These are phyloP conservation scores for Proisotoma minuta DNA, from an alignment of 2,888 invertebrate species.

Conservation along the genomic window DNA sequence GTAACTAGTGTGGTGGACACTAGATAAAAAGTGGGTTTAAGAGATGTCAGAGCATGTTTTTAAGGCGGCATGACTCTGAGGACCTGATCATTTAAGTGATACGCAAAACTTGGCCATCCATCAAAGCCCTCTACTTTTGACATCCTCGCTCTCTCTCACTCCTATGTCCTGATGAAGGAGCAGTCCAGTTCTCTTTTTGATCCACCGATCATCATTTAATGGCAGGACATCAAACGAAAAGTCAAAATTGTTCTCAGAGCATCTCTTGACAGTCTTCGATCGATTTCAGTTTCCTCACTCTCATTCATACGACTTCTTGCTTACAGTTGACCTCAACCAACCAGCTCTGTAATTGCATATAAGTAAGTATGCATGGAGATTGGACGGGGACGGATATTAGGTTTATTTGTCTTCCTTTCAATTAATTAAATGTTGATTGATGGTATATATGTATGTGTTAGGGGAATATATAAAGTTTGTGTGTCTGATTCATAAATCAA, in stretches of 20 bases:
- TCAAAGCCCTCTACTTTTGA: constrained; percentile 47
- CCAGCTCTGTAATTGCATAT: not conserved
- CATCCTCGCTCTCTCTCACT: constrained; percentile 30
- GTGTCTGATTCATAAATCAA: constrained; percentile 44
- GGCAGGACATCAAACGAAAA: constrained; percentile 15
- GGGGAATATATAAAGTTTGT: constrained; percentile 38
- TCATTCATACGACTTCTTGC: not conserved
- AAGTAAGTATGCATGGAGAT: not conserved
- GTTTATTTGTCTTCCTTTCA: constrained; percentile 21
- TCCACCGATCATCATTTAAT: not conserved
- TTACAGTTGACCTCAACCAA: not conserved
- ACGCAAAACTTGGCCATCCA: constrained; percentile 48
- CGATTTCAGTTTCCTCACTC: not conserved
- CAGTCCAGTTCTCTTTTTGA: constrained; percentile 5
- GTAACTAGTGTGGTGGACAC: not conserved
- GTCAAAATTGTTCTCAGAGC: constrained; percentile 11
- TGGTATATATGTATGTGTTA: constrained; percentile 30
- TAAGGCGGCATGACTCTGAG: constrained; percentile 39
- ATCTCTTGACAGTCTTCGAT: constrained; percentile 1
- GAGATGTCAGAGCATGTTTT: constrained; percentile 22
- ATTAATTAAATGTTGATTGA: constrained; percentile 35
- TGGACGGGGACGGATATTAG: too few relatives aligned
- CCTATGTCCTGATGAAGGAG: constrained; percentile 10
- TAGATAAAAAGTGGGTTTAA: constrained; percentile 14
- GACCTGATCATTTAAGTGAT: constrained; percentile 47